Percentiles rank a stretch among this genome's conserved stretches.
phyloP scores from a whole-genome alignment of 1,140 invertebrate species.

The Drosophila mauritiana region DNA sequence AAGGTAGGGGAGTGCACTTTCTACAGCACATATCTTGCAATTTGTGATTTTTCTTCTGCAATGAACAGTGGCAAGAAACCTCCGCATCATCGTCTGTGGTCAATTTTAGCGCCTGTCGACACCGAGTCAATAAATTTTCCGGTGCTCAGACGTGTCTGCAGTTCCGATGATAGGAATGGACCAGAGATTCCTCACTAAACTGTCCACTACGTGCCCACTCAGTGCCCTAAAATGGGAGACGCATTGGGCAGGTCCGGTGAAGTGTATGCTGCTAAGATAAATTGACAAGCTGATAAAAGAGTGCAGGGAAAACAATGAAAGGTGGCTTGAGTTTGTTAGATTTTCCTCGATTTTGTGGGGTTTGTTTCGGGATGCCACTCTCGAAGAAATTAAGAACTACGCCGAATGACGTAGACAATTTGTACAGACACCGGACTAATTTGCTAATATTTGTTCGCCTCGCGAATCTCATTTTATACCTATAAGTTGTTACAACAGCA shows the following conservation, averaged over 20 bases:
- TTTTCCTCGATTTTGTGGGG: background rate
- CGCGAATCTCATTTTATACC: constrained; percentile 15
- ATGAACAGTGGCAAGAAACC: constrained; percentile 20
- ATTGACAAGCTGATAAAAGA: constrained; percentile 72
- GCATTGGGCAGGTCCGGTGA: constrained; percentile 32
- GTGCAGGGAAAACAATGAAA: constrained; percentile 25
- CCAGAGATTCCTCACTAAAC: constrained; percentile 29
- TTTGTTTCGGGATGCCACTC: constrained; percentile 19
- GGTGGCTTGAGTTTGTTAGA: background rate
- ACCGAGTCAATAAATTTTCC: constrained; percentile 62
- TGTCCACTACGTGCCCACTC: constrained; percentile 68
- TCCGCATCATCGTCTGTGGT: constrained; percentile 42
- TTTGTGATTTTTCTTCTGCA: constrained; percentile 11
- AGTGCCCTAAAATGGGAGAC: constrained; percentile 71
- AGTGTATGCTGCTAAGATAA: constrained; percentile 38
- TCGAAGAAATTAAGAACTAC: no score
- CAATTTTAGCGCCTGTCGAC: constrained; percentile 56
- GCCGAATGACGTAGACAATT: background rate
- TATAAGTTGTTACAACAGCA: constrained; percentile 10
- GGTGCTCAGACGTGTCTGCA: constrained; percentile 63
- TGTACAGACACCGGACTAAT: background rate
- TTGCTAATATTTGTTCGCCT: constrained; percentile 31
- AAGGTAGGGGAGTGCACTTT: background rate
- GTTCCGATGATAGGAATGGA: constrained; percentile 12
- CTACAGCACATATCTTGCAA: constrained; percentile 10